Evolutionary conservation across 2,888 invertebrate species (phyloP), one percentile per base, ranked within the genome.

Genomic region (Harpagoxenus sublaevis): DNA sequence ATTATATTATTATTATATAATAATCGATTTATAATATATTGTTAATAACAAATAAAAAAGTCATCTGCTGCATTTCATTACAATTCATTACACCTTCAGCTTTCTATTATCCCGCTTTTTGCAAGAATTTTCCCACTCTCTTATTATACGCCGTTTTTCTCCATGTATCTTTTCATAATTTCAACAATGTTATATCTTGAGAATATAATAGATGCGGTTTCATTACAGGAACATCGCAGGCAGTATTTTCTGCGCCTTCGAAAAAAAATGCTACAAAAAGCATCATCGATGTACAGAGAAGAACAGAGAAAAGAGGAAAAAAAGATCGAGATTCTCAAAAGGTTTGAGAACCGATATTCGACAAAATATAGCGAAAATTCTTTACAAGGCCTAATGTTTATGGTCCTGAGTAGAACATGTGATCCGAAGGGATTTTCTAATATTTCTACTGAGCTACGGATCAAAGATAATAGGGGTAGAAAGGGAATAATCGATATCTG

Each of bases 121-220:
- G n/a, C 51, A 5, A 35, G 35, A 8, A n/a, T 31, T 70, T 65
- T 66, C 45, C n/a, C 35, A 28, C n/a, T 35, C 45, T 31, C 45
- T 70, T 70, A 55, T 68, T 45, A 53, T 3, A 12, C 45, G 23
- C 10, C n/a, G 4, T 45, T 35, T 39, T 57, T 55, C 31, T 39
- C 12, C 4, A 4, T 4, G 15, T 35, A 28, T n/a, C 42, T 18
- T 35, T 55, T 45, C 23, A 35, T 45, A 18, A 45, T 70, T 45
- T 57, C 35, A 55, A 57, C 35, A 23, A 62, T 15, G n/a, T 55
- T n/a, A 10, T 45, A 45, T 57, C 23, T 57, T n/a, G 45, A 12
- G 23, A 78, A 78, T 55, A 70, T 0, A 35, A 35, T 35, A 23
- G n/a, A 75, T 31, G 70, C n/a, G 55, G 70, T 78, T 70, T 70